Percentiles rank a stretch among this genome's conserved stretches.
phyloP scores from a whole-genome alignment of 2,113 vertebrate species.

The Vireo altiloquus region DNA sequence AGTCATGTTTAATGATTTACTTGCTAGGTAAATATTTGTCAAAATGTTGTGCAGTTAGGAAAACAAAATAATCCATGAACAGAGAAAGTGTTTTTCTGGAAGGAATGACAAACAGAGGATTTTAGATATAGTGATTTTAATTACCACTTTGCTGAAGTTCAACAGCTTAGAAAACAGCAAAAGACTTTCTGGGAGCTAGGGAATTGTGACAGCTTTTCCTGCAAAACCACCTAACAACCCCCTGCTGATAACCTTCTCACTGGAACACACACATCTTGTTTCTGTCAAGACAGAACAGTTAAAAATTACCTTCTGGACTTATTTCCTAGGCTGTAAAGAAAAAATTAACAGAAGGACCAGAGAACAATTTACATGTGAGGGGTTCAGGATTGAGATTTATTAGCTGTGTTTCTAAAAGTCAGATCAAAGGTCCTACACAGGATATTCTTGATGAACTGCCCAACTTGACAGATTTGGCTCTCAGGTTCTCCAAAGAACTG shows the following conservation, averaged over 20 bases:
- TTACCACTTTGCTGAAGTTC: not conserved
- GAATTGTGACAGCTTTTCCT: not conserved
- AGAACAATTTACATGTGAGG: not conserved
- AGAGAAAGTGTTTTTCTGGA: not conserved
- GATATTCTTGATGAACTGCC: not conserved
- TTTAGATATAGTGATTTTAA: not conserved
- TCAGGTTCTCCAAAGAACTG: not conserved
- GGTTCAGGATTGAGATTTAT: not conserved
- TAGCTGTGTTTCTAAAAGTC: not conserved
- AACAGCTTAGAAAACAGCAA: not conserved
- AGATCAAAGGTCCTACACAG: not conserved
- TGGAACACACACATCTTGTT: not conserved
- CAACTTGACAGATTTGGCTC: not conserved
- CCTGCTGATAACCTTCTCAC: not conserved
- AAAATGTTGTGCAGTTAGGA: not conserved
- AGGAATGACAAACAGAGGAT: not conserved
- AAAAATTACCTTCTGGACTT: not conserved
- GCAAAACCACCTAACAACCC: not conserved
- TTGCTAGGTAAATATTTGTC: not conserved
- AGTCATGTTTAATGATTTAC: not conserved
- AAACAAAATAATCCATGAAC: not conserved
- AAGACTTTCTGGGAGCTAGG: not conserved
- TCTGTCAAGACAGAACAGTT: not conserved
- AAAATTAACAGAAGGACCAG: not conserved
- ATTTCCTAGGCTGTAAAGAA: not conserved